Evolutionary conservation across 2,888 invertebrate species (phyloP).

Genomic region (Tinea trinotella): DNA sequence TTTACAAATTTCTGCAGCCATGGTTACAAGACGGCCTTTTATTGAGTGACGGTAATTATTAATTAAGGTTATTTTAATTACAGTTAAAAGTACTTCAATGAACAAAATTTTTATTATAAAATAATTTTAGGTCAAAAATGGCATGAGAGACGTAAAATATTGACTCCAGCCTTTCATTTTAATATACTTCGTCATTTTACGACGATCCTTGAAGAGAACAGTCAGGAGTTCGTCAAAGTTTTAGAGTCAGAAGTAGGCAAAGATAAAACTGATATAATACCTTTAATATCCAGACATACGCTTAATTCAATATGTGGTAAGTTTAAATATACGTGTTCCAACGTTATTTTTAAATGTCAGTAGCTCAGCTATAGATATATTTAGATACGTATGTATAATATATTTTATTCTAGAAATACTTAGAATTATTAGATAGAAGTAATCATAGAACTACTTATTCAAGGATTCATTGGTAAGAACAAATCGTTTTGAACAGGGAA

Average conservation of each 20-base stretch:
- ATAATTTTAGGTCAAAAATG: conserved; percentile 67
- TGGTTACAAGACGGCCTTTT: conserved; percentile 70
- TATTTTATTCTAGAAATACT: too few relatives aligned
- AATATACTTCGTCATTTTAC: conserved; percentile 66
- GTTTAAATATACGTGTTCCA: conserved; percentile 22
- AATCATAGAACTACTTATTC: too few relatives aligned
- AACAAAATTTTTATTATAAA: too few relatives aligned
- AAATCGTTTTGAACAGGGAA: too few relatives aligned
- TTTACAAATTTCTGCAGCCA: conserved; percentile 58
- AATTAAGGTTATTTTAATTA: neutral
- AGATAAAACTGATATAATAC: conserved; percentile 56
- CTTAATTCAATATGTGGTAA: conserved; percentile 79
- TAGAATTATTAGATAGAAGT: too few relatives aligned
- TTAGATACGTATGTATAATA: too few relatives aligned
- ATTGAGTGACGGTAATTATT: conserved; percentile 42
- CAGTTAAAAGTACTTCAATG: neutral
- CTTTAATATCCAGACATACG: conserved; percentile 67
- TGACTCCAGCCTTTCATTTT: conserved; percentile 78
- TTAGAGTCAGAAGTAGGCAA: conserved; percentile 35
- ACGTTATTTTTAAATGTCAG: too few relatives aligned
- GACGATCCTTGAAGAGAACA: conserved; percentile 54
- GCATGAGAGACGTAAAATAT: conserved; percentile 71
- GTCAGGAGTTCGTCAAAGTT: conserved; percentile 39
- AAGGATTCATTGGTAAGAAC: too few relatives aligned
- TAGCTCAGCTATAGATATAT: too few relatives aligned